Base-by-base conservation (phyloP, 2,888 invertebrate species). In the Prosapia bicincta region DNA sequence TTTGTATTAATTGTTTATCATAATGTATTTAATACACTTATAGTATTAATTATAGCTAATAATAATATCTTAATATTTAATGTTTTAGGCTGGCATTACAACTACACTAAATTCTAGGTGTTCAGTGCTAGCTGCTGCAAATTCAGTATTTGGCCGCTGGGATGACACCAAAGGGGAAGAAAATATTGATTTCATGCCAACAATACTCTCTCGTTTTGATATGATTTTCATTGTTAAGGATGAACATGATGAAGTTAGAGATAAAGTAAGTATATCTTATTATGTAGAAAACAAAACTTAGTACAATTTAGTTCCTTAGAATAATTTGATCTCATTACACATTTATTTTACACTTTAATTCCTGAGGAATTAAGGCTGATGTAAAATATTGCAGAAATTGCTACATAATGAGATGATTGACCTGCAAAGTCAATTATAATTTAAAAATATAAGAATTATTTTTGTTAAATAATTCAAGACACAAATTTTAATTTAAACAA, bases 151-250 rank as follows among this genome's bases (percentile, higher is more conserved):
- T 85, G 99, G 99, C 0, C 91, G 98, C 20, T 99, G 99, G 99
- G 99, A 99, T 84, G 99, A 99, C 82, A 94, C 94, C 0, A 98
- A 98, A 85, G 98, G 97, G 0, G 97, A 96, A 81, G 97, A 97
- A 82, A 99, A 99, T 85, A 99, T 99, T 79, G 98, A 99, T 86
- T 99, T 99, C 84, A 96, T 99, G 96, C 99, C 99, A 3, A 99
- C 99, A n/a, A 99, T 99, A 85, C 88, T 99, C 76, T 99, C 99
- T 0, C 92, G 99, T 86, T 99, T 99, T 85, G 99, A 99, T 85
- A 99, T 97, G 97, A 99, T 99, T 82, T 99, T 98, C 85, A 97
- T 99, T 82, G 96, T 99, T 0, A 99, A 99, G 85, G 99, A 99
- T 86, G 94, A 96, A 80, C 98, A 99, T 83, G 92, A 97, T 83